Conservation (phyloP, 2,888 invertebrate genomes). For the Parascotia fuliginaria region DNA sequence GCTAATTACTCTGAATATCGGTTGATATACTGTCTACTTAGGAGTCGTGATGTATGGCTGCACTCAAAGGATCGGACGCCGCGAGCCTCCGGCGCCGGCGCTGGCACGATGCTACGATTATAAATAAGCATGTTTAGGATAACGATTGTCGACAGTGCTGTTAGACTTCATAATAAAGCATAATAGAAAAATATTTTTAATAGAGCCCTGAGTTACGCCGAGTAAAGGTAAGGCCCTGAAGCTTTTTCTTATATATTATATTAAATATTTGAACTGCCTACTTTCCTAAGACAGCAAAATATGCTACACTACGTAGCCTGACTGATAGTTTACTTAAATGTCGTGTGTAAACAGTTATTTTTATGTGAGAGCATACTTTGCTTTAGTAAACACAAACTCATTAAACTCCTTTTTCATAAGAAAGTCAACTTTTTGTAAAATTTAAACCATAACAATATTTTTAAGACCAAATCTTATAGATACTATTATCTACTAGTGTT, state of each 20-base stretch:
- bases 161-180: constrained; percentile 34
- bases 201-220: not conserved
- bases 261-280: too few species aligned
- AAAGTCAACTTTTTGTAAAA: too few species aligned
- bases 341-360: too few species aligned
- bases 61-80: constrained; percentile 81
- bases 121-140: constrained; percentile 81
- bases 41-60: constrained; percentile 79
- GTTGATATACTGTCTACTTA: constrained; percentile 86
- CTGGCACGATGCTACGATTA: constrained; percentile 70
- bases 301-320: too few species aligned
- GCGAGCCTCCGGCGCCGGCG: constrained; percentile 68
- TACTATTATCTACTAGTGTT: too few species aligned
- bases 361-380: too few species aligned
- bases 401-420: too few species aligned
- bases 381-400: too few species aligned
- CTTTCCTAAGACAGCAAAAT: too few species aligned
- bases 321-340: too few species aligned
- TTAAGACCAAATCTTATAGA: too few species aligned
- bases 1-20: constrained; percentile 83
- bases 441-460: too few species aligned
- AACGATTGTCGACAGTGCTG: constrained; percentile 68
- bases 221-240: not conserved
- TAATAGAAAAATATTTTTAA: constrained; percentile 39
- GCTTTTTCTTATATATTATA: not conserved